Conservation (phyloP, 2,888 invertebrate species). For the Erynnis tages region DNA sequence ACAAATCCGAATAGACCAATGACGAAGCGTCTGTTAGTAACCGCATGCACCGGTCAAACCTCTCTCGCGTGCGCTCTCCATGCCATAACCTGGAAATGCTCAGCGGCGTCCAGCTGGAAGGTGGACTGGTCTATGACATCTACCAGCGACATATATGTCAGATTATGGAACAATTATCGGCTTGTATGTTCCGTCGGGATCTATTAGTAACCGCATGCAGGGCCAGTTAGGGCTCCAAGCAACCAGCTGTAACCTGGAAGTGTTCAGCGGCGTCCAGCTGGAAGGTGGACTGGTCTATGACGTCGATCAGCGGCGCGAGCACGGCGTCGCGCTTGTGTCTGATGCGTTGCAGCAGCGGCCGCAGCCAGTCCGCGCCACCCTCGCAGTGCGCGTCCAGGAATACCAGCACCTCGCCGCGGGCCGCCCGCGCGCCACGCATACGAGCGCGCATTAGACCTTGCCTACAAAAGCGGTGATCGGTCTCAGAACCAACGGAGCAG, state of each 20-base stretch:
- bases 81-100: slow-evolving; percentile 59
- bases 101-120: slow-evolving; percentile 74
- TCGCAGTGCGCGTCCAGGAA: slow-evolving; percentile 97
- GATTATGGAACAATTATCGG: no score
- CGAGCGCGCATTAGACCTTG: slow-evolving; percentile 95
- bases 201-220: no score
- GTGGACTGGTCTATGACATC: slow-evolving; percentile 93
- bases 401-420: slow-evolving; percentile 90
- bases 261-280: slow-evolving; percentile 59
- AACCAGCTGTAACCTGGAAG: slow-evolving; percentile 59
- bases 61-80: no score
- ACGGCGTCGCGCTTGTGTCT: slow-evolving; percentile 86
- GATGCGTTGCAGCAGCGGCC: slow-evolving; percentile 88
- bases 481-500: no score
- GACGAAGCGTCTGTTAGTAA: neutral
- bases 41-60: neutral
- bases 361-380: slow-evolving; percentile 88
- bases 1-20: no score
- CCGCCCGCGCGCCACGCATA: slow-evolving; percentile 90
- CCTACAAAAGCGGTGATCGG: slow-evolving; percentile 48
- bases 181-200: no score
- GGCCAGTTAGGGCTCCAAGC: no score
- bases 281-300: slow-evolving; percentile 90
- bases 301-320: slow-evolving; percentile 96
- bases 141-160: slow-evolving; percentile 96